Base-by-base conservation (phyloP, 2,797 vertebrate genomes). In the Huso huso region DNA sequence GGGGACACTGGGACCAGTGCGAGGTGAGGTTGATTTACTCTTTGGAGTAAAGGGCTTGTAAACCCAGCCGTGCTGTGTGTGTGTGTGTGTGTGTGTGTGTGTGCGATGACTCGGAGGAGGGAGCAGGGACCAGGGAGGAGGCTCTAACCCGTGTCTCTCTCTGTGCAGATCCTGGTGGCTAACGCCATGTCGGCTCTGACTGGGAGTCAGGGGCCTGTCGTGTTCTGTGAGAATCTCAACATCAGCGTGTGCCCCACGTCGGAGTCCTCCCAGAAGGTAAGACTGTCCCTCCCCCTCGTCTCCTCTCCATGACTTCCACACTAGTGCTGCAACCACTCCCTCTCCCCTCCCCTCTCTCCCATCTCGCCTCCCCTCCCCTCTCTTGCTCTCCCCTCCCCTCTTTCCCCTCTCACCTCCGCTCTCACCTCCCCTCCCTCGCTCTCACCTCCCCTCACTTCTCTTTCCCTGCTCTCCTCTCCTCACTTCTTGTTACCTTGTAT, bases 221-320 rank as follows among this genome's bases (percentile, higher is more conserved):
- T 78, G 1, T 93, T 91, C 83, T 97, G 95, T 61, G 84, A 83
- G 10, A 71, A 77, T 11, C 92, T 96, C 75, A 97, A 98, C 77
- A 58, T 96, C 84, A 97, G 94, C 9, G 75, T 91, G 72, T 97
- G 95, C 74, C 81, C 82, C 10, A 72, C 87, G 49, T 87, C 85
- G 0, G 88, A 89, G 77, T 60, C 76, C 77, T 86, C 81, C 76
- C 69, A 74, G 4, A 78, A 87, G 86, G 88, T 90, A 70, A 66
- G 6, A 13, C n/a, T 61, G 49, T 52, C 48, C 58, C 6, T 53
- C 48, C 52, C 15, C 48, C 52, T n/a, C 49, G n/a, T 12, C 7
- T 18, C 57, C 57, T 9, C 18, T 12, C 15, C 2, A 6, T 66
- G 10, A 1, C 23, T 37, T 18, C 15, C 15, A 37, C 2, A 37